phyloP scores from a whole-genome alignment of 2,797 vertebrate species.

The Crenuchus spilurus region DNA sequence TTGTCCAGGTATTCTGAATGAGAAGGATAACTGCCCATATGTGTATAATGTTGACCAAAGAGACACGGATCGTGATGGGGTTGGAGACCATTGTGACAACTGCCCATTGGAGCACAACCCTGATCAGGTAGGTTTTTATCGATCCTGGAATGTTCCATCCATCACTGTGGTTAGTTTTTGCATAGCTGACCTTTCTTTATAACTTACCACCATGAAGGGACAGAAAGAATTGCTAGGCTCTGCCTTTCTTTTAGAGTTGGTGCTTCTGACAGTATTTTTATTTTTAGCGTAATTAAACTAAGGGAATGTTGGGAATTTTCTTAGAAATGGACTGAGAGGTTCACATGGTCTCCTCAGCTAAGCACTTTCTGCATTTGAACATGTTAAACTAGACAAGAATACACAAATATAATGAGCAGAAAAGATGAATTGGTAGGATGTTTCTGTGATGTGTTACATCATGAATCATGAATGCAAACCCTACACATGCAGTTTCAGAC shows the following conservation, averaged over 20 bases:
- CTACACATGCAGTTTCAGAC: not conserved
- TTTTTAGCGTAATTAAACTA: not conserved
- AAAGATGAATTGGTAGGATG: not conserved
- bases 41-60: conserved; percentile 98
- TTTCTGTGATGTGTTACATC: not conserved
- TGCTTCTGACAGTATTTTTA: not conserved
- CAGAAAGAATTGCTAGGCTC: not conserved
- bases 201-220: not conserved
- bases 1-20: conserved; percentile 90
- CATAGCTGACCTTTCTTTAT: conserved; percentile 52
- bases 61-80: conserved; percentile 92
- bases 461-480: conserved; percentile 20
- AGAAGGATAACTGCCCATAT: conserved; percentile 94
- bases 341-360: not conserved
- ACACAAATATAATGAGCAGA: not conserved
- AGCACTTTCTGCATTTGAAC: not conserved
- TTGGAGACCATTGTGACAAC: conserved; percentile 99
- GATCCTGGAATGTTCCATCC: not conserved
- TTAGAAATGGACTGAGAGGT: not conserved
- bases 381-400: not conserved
- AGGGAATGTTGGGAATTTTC: not conserved
- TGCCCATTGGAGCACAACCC: conserved; percentile 97
- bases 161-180: conserved; percentile 28
- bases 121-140: conserved; percentile 85
- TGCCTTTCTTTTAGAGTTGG: not conserved